phyloP scores from a whole-genome alignment of 2,797 vertebrate genomes.

The Muraenolepis orangiensis region DNA sequence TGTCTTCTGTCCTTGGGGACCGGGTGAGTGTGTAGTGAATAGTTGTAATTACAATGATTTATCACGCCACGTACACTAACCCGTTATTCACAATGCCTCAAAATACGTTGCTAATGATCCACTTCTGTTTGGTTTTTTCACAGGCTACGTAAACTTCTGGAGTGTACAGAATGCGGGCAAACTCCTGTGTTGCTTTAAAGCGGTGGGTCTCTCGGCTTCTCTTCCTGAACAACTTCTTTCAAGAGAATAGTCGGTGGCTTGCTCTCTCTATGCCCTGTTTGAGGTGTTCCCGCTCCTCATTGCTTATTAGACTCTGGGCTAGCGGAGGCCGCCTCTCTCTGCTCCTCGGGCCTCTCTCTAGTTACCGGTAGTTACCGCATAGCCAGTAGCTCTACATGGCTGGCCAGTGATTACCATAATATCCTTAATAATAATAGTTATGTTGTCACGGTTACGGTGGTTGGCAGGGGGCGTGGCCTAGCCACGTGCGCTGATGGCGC shows the following conservation, averaged over 20 bases:
- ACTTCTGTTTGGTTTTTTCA: slow-evolving; percentile 26
- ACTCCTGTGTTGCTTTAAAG: slow-evolving; percentile 68
- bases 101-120: slow-evolving; percentile 26
- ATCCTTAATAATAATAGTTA: neutral
- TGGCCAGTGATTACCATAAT: slow-evolving; percentile 10
- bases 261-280: neutral
- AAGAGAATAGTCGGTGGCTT: neutral
- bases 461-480: too few species aligned
- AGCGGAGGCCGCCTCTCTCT: slow-evolving; percentile 11
- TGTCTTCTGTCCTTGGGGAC: slow-evolving; percentile 66
- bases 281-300: slow-evolving; percentile 1
- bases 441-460: too few species aligned
- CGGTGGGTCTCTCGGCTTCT: slow-evolving; percentile 54
- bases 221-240: neutral
- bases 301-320: slow-evolving; percentile 18
- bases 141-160: slow-evolving; percentile 74
- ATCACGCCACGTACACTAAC: slow-evolving; percentile 26
- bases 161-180: slow-evolving; percentile 59
- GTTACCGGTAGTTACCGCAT: slow-evolving; percentile 28
- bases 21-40: slow-evolving; percentile 55
- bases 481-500: too few species aligned
- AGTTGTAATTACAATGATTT: slow-evolving; percentile 6
- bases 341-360: slow-evolving; percentile 18
- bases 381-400: slow-evolving; percentile 16
- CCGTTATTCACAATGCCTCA: slow-evolving; percentile 7